Evolutionary conservation across 2,888 invertebrate species (phyloP).

Genomic region (Lithodes maja): DNA sequence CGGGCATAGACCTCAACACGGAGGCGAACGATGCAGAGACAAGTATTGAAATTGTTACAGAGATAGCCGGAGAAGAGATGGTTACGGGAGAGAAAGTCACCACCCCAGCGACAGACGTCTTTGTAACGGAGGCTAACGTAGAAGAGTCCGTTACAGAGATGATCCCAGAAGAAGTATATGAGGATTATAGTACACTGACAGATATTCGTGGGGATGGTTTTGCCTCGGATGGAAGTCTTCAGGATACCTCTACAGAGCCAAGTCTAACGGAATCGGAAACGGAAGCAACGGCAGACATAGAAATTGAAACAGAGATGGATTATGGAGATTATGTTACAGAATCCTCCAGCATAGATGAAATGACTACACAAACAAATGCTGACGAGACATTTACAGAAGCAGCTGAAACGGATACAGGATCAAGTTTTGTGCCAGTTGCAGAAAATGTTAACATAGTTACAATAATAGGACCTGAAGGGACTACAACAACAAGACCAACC

Average conservation of each 20-base stretch:
- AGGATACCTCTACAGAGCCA: not conserved
- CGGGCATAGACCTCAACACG: constrained; percentile 42
- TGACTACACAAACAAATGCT: not conserved
- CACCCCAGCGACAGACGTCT: not conserved
- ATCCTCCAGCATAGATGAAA: not conserved
- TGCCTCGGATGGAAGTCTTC: not conserved
- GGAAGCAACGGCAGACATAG: not conserved
- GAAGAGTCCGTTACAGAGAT: constrained; percentile 1
- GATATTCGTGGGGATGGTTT: not conserved
- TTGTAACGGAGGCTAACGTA: not conserved
- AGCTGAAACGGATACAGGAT: not conserved
- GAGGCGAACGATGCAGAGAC: not conserved
- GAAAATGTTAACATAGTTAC: not conserved
- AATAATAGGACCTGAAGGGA: not conserved
- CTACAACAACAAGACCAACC: not conserved
- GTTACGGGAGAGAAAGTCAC: not conserved
- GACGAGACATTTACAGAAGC: not conserved
- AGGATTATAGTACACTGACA: not conserved
- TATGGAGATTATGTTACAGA: constrained; percentile 4
- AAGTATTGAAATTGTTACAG: not conserved
- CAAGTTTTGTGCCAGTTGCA: not conserved
- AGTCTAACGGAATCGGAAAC: not conserved
- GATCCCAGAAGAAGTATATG: not conserved
- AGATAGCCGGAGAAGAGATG: not conserved
- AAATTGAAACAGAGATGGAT: not conserved